Conservation (phyloP, 2,113 vertebrate genomes). For the Triplophysa dalaica region DNA sequence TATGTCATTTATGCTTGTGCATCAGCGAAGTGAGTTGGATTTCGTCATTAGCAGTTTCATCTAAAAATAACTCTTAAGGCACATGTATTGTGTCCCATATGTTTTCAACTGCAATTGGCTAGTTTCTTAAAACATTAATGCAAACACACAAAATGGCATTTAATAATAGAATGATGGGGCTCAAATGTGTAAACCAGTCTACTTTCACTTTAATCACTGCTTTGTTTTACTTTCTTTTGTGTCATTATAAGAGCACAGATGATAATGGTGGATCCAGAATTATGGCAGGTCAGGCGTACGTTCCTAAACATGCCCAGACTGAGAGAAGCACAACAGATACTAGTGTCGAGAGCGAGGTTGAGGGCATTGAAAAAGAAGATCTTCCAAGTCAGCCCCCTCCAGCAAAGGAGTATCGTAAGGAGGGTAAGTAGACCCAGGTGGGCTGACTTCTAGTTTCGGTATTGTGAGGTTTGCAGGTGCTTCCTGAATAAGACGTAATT, state of each 20-base stretch:
- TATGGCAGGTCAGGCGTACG: slow-evolving; percentile 64
- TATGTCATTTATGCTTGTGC: not conserved
- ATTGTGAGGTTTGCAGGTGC: not conserved
- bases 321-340: slow-evolving; percentile 1
- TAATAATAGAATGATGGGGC: too few relatives aligned
- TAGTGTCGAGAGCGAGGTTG: slow-evolving; percentile 44
- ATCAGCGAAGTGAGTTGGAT: not conserved
- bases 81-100: not conserved
- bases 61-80: not conserved
- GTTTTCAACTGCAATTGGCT: not conserved
- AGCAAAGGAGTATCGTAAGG: slow-evolving; percentile 63
- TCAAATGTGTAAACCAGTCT: not conserved
- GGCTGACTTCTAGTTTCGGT: not conserved
- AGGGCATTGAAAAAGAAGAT: slow-evolving; percentile 70
- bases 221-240: slow-evolving; percentile 41
- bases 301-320: slow-evolving; percentile 42
- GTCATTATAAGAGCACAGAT: slow-evolving; percentile 68
- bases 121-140: not conserved
- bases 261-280: slow-evolving; percentile 79
- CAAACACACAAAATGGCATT: not conserved
- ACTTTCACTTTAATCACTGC: not conserved
- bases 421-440: slow-evolving; percentile 55
- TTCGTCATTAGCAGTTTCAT: not conserved
- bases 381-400: slow-evolving; percentile 69
- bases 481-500: not conserved